phyloP scores from a whole-genome alignment of 2,113 vertebrate genomes.

The Budorcas taxicolor region DNA sequence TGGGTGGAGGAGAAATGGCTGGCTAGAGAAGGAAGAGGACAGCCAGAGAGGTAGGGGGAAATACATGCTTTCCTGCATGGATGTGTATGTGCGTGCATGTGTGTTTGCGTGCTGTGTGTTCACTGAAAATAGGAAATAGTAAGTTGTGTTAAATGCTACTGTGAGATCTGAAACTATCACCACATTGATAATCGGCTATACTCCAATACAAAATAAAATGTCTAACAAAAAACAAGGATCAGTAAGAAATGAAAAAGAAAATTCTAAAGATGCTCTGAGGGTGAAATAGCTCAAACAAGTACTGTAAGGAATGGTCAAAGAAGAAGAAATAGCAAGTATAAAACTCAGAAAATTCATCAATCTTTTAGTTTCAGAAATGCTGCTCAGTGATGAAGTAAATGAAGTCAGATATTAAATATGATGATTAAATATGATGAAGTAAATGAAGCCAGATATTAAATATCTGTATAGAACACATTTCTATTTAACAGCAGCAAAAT shows the following conservation, averaged over 20 bases:
- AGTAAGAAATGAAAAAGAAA: neutral
- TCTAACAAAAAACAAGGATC: neutral
- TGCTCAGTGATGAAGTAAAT: neutral
- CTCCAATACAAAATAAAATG: neutral
- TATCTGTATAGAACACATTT: neutral
- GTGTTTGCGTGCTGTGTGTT: neutral
- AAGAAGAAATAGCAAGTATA: neutral
- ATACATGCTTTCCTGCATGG: neutral
- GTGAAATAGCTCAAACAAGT: neutral
- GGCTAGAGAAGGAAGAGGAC: neutral
- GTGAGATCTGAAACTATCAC: neutral
- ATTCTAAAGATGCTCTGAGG: neutral
- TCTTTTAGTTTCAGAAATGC: neutral
- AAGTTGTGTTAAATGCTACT: neutral
- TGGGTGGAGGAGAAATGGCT: neutral
- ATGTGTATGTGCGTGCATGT: accelerated
- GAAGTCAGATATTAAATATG: neutral
- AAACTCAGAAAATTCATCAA: neutral
- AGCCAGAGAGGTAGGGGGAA: neutral
- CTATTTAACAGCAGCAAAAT: neutral
- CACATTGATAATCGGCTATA: neutral
- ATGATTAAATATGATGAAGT: neutral
- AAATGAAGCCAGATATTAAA: neutral
- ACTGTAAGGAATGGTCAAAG: neutral
- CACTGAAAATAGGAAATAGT: neutral